Evolutionary conservation across 1,140 invertebrate species (phyloP), one percentile per base, ranked within the genome.

Genomic region (Macrotrachela quadricornifera): DNA sequence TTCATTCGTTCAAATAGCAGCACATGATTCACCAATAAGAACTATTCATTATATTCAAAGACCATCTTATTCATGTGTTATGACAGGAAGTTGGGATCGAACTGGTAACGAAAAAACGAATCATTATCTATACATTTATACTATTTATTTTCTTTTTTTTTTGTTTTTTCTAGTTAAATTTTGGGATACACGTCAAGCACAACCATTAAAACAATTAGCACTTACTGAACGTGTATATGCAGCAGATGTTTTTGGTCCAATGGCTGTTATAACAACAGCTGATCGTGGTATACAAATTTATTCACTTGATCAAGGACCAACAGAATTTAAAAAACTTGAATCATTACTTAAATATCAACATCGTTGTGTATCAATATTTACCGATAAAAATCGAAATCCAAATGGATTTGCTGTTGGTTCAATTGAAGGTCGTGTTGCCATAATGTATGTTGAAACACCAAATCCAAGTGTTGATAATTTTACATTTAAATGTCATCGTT

Each of bases 31-130:
- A 11, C 86, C 92, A 0, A 79, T 99, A 0, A 91, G 85, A 69
- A 91, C 85, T 6, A 90, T 91, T 59, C 88, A 97, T 66, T 97
- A 85, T 85, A 79, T 99, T 36, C 95, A 95, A 72, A 84, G 83
- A 0, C 77, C 83, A 0, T 85, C 81, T 64, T 99, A 99, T 68
- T 79, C 79, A 0, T 97, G 91, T 68, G 71, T 99, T 0, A 97
- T 99, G 91, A 99, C 92, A 12, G 85, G 85, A 8, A 94, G 88
- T 17, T 99, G 90, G 90, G 94, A 99, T 66, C 96, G 96, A 73
- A 95, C 90, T 2, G 21, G 21, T 30, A 30, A 30, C n/a, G n/a
- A n/a, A n/a, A n/a, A n/a, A n/a, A n/a, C n/a, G n/a, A n/a, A n/a
- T n/a, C 3, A 30, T 30, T 30, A 30, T 30, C 2, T 4, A 30